Evolutionary conservation across 2,113 vertebrate species (phyloP).

Genomic region (Ailurus styani): DNA sequence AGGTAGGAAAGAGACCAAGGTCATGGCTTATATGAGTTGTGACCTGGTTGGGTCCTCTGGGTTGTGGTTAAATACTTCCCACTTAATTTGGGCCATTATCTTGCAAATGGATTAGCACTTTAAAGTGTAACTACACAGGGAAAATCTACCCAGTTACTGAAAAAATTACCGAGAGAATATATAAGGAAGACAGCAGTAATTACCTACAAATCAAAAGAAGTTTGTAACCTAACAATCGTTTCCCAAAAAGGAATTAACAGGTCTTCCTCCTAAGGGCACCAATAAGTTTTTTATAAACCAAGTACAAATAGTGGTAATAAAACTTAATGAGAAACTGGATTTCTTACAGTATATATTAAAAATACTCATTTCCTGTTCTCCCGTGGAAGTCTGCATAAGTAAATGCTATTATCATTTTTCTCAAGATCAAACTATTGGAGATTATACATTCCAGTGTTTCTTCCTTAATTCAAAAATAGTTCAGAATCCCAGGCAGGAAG

Average conservation of each 20-base stretch:
- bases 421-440: constrained; percentile 29
- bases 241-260: not conserved
- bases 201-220: constrained; percentile 6
- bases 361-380: constrained; percentile 24
- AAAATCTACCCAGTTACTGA: not conserved
- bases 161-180: not conserved
- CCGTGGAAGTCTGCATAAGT: constrained; percentile 30
- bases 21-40: not conserved
- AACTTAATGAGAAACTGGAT: not conserved
- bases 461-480: constrained; percentile 38
- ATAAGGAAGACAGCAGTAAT: not conserved
- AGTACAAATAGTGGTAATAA: not conserved
- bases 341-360: constrained; percentile 5
- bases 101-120: not conserved
- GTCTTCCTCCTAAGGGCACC: not conserved
- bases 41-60: not conserved
- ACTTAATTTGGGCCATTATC: not conserved
- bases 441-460: constrained; percentile 13
- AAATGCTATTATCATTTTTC: constrained; percentile 39
- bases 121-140: not conserved
- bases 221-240: not conserved
- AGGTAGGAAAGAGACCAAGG: not conserved
- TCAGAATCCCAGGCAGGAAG: constrained; percentile 4
- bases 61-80: not conserved
- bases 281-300: constrained; percentile 39